Evolutionary conservation across 2,888 invertebrate species (phyloP), one percentile per base, ranked within the genome.

Genomic region (Meteorus colon): DNA sequence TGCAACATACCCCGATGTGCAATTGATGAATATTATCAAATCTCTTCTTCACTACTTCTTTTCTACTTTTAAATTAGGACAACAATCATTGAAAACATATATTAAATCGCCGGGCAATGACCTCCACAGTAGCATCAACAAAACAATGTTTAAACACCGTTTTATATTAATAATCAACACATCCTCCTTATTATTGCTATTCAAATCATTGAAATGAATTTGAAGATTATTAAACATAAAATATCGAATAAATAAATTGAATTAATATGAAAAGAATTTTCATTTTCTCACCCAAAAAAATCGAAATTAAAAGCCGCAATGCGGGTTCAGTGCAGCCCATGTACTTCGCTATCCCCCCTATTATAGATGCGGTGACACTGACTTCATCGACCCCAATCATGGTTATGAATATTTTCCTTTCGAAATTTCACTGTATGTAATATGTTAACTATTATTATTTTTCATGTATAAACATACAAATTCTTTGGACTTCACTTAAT

Each of bases 291-390:
- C 93, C 93, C 83, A 93, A 89, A 24, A 94, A 79, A 77, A 95
- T 91, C 0, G 94, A 93, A 48, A 93, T 83, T 0, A 95, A 85
- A 14, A 95, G 90, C 10, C 93, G 92, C 1, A 95, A 79, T 0
- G 94, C 95, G 16, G 94, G 93, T 77, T 92, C 93, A 0, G 93
- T 91, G 0, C 93, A 92, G 0, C 93, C 93, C 67, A 93, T 86
- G 0, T 89, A 59, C 34, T 83, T 81, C 0, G 94, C 92, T 4
- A 93, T 73, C 37, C 73, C 78, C 27, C 63, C 80, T n/a, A 85
- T 69, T 72, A 74, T 24, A 12, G 78, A 68, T 75, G 77, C 51
- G 27, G 45, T n/a, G n/a, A 10, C 55, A n/a, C 55, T 55, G 8
- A n/a, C 55, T 48, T 74, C 62, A 27, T 75, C 37, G 19, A 65